Base-by-base conservation (phyloP, 2,113 vertebrate genomes). In the Austrofundulus limnaeus region DNA sequence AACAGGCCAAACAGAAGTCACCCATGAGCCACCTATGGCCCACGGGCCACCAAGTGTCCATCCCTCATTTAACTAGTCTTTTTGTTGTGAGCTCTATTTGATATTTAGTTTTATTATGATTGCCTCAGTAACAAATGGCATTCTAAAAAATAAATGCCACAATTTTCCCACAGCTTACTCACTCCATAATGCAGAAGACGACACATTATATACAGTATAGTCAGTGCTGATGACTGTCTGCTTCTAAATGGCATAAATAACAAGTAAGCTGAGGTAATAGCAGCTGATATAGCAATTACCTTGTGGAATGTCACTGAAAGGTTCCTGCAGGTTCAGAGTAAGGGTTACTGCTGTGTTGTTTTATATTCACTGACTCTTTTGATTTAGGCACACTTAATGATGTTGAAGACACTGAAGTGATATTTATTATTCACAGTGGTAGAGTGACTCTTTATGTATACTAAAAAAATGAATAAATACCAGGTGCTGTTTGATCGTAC, bases 201-300 rank as follows among this genome's bases (percentile, higher is more conserved):
- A 43, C 19, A 48, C 16, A 58, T 60, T 66, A 47, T 24, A 71
- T 64, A 77, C 57, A 52, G 28, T 61, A 77, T 57, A 52, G 28
- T 12, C 39, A 24, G 17, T 12, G 57, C 53, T 37, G 53, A 65
- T 65, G 48, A 54, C 77, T 52, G 59, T 11, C 15, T 28, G 49
- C 51, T 59, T 20, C 42, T 23, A 42, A n/a, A 48, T 37, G 53
- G 49, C 63, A 78, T 75, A 70, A 79, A 77, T 88, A 80, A 84
- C 88, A 86, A 85, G 69, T 65, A 66, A 62, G 64, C 50, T 67
- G 42, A 65, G 66, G 77, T 80, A 70, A 76, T 28, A 77, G 60
- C 39, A 66, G 53, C 68, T 84, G 74, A 83, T 84, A 42, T 51
- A 66, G 68, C 80, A 85, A 83, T 85, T 86, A 87, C 65, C 70